Base-by-base conservation (phyloP, 2,113 vertebrate genomes). In the Natator depressus region DNA sequence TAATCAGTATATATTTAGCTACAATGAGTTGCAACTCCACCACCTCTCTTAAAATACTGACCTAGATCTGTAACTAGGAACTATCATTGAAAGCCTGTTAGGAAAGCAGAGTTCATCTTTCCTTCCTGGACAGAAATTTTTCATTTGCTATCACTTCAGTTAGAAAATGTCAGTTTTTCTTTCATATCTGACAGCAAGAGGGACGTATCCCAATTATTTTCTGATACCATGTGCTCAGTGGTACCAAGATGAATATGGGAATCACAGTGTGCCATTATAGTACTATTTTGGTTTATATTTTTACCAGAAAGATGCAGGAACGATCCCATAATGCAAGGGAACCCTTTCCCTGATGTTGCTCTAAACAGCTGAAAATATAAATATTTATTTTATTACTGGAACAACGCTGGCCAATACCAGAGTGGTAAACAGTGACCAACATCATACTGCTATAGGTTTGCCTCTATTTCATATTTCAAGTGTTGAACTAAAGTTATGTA, bases 201-300 rank as follows among this genome's bases (percentile, higher is more conserved):
- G 35, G 35, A 16, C 51, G 92, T 80, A 95, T 12, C 72, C 65
- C 42, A 16, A 49, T 65, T 49, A 51, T 91, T 31, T 85, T 92
- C 57, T 6, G 1, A 84, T 94, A 25, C 11, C 51, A 10, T 57
- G 19, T 57, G 49, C 57, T 69, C 81, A 76, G 0, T 80, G 78
- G 75, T 76, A 85, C 84, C 53, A 89, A 49, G 51, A 27, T 85
- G 53, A 49, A 62, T 80, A 29, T 65, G 16, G 91, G 10, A 35
- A 17, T 17, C 42, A 65, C 31, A 59, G 76, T 27, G 4, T 19
- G 53, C 16, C 29, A 27, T n/a, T 55, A 25, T 75, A 49, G 35
- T 84, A 12, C 72, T 82, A 75, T 47, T 86, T 87, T 82, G 27
- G 46, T 89, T 89, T 51, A 51, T 13, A 62, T 89, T 88, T 85